A percentile compares a stretch with the other conserved stretches of the same genome.
These are phyloP conservation scores for Augochlora pura DNA, from an alignment of 1,140 invertebrate genomes.

Conservation along the genomic window DNA sequence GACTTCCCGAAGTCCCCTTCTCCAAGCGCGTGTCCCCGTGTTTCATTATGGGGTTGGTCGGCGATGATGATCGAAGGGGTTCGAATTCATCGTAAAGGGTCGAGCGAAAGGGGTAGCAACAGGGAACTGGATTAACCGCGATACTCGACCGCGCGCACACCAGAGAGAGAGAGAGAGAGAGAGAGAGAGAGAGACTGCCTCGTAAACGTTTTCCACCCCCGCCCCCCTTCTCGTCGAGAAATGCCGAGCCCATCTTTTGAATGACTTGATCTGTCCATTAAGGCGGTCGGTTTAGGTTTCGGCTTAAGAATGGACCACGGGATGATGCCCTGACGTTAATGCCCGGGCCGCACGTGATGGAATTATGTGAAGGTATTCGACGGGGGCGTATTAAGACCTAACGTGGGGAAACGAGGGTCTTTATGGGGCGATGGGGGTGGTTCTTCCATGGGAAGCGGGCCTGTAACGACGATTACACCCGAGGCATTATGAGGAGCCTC, in stretches of 20 bases:
- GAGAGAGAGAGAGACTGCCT: too few relatives aligned
- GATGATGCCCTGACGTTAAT: background rate
- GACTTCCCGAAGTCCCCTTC: too few relatives aligned
- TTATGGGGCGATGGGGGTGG: too few relatives aligned
- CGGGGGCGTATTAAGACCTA: background rate
- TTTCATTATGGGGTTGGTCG: background rate
- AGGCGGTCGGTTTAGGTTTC: constrained; percentile 32
- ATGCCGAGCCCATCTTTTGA: constrained; percentile 40
- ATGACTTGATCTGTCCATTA: constrained; percentile 39
- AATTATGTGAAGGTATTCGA: background rate
- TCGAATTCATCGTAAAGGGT: constrained; percentile 41
- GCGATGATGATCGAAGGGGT: constrained; percentile 51
- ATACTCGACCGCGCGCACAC: constrained; percentile 48
- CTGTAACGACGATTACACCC: background rate
- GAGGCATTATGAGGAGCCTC: background rate
- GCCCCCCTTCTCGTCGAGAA: background rate
- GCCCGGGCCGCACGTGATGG: background rate
- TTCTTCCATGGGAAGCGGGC: background rate
- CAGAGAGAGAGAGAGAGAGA: too few relatives aligned
- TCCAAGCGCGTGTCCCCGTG: background rate
- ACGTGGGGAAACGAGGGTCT: background rate
- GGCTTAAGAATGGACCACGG: background rate
- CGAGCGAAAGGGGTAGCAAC: constrained; percentile 34
- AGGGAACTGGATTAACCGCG: constrained; percentile 54
- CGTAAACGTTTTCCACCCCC: constrained; percentile 54